Evolutionary conservation across 2,888 invertebrate genomes (phyloP), one percentile per base, ranked within the genome.

Genomic region (Dascillus cervinus): DNA sequence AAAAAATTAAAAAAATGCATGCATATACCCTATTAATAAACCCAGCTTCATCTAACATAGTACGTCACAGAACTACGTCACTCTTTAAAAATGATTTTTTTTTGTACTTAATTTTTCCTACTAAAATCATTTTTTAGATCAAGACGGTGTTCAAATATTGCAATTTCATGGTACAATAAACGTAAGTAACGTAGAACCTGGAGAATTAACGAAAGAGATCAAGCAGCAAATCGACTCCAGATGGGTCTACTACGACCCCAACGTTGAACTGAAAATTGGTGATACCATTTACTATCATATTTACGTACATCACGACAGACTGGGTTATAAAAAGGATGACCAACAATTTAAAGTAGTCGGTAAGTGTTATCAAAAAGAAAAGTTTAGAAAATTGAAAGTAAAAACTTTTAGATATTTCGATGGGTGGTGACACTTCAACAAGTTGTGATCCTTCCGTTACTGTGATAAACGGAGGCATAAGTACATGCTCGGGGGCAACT

Each of bases 161-260:
- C 74, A 67, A 1, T 80, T 81, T 54, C 75, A 82, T 60, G 78
- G 75, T 0, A 75, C 77, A 41, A 49, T 77, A 9, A 81, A 81
- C 54, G 72, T 81, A 34, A 23, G 22, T 3, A 53, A 56, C 2
- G 63, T 61, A 4, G 69, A 71, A 29, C 62, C 66, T 1, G 82
- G 82, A 0, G 59, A 67, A 2, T 69, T 75, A 20, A 53, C 57
- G 0, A 71, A 67, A 0, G 74, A 76, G 35, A 56, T 73, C 0
- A 52, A 52, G 1, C 30, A 41, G 2, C 51, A 74, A 0, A 59
- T 44, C 2, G 49, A 71, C 22, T 70, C 70, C 1, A 56, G 58
- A 12, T 81, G 79, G 75, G 53, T 64, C 0, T 67, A 17, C 8
- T 17, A 17, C 17, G 8, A 17, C 17, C 17, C 17, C 17, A 17